Conservation (phyloP, 2,888 invertebrate species). For the Willowsia nigromaculata region DNA sequence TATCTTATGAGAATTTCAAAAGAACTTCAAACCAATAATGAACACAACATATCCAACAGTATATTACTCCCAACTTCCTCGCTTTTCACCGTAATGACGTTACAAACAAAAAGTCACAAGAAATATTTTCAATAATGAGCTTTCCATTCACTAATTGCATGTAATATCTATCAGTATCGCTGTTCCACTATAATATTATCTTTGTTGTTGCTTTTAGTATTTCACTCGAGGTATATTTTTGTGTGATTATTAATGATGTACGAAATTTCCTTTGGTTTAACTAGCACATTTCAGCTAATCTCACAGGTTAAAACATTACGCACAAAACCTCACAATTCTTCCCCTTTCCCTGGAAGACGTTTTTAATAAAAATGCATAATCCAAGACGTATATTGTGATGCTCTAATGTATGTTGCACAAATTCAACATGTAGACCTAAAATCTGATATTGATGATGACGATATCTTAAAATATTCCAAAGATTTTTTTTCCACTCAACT, state of each 20-base stretch:
- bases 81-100: conserved; percentile 4
- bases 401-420: background rate
- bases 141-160: background rate
- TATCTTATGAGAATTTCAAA: background rate
- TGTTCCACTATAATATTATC: background rate
- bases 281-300: background rate
- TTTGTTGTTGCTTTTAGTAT: background rate
- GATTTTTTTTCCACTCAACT: conserved; percentile 26
- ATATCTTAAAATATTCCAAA: background rate
- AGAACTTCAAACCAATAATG: background rate
- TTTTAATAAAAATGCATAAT: background rate
- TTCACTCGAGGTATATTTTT: background rate
- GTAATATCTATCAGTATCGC: background rate
- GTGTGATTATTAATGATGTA: background rate
- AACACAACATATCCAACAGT: background rate
- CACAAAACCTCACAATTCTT: background rate
- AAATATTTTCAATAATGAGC: conserved; percentile 35
- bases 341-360: background rate
- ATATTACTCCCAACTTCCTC: conserved; percentile 17
- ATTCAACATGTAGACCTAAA: background rate
- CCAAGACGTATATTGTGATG: background rate
- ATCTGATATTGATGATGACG: background rate
- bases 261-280: background rate
- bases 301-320: background rate
- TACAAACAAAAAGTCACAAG: background rate